Percentiles rank a stretch among this genome's conserved stretches.
These are phyloP conservation scores for Alligator mississippiensis DNA, from an alignment of 2,113 vertebrate species.

Conservation along the genomic window DNA sequence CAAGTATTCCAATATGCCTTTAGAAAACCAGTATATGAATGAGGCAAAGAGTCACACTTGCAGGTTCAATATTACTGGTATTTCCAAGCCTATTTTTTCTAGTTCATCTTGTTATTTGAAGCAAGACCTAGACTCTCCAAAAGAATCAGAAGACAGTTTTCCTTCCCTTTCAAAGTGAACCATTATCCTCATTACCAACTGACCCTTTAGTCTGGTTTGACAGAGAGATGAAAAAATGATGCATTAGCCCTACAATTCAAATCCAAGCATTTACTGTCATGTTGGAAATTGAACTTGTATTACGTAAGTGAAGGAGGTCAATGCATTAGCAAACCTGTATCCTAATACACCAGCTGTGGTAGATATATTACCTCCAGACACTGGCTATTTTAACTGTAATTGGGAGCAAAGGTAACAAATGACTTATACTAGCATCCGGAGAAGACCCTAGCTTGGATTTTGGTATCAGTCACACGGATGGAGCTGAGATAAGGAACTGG, in stretches of 20 bases:
- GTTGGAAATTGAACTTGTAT: conserved; percentile 58
- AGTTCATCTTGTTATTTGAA: conserved; percentile 21
- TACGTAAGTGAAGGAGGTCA: conserved; percentile 53
- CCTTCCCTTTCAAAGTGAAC: conserved; percentile 60
- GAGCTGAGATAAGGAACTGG: neutral
- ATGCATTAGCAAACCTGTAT: conserved; percentile 62
- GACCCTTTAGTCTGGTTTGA: conserved; percentile 49
- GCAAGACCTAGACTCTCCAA: conserved; percentile 23
- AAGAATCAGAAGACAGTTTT: conserved; percentile 25
- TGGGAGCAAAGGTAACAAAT: conserved; percentile 64
- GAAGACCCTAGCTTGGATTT: conserved; percentile 46
- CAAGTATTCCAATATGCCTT: conserved; percentile 14
- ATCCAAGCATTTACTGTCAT: conserved; percentile 59
- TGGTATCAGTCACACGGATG: neutral
- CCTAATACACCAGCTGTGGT: conserved; percentile 34
- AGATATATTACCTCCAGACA: conserved; percentile 24
- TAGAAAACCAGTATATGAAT: neutral
- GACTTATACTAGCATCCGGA: neutral
- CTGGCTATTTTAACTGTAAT: conserved; percentile 45
- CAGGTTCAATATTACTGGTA: neutral
- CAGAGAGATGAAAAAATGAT: conserved; percentile 43
- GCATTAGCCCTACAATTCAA: conserved; percentile 59
- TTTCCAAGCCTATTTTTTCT: conserved; percentile 38
- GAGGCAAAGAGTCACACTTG: conserved; percentile 8
- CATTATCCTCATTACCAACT: conserved; percentile 56